phyloP scores from a whole-genome alignment of 2,888 invertebrate species.

The Limulus polyphemus region DNA sequence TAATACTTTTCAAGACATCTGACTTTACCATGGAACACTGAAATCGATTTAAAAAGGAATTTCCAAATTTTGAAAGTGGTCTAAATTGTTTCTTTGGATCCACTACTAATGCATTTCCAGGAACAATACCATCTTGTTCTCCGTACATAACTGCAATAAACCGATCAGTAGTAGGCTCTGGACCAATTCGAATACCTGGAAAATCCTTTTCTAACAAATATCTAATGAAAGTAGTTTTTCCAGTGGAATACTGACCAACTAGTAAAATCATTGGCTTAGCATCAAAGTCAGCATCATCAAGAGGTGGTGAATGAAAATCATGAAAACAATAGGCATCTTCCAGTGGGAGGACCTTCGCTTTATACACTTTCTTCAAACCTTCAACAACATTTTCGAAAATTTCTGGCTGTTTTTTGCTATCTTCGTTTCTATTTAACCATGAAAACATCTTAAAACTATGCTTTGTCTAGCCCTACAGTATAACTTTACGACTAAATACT shows the following conservation, averaged over 20 bases:
- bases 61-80: constrained; percentile 92
- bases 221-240: constrained; percentile 33
- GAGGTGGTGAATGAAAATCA: constrained; percentile 32
- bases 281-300: constrained; percentile 34
- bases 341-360: constrained; percentile 20
- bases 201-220: constrained; percentile 78
- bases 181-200: constrained; percentile 95
- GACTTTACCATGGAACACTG: constrained; percentile 86
- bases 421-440: constrained; percentile 62
- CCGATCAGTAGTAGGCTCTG: constrained; percentile 95
- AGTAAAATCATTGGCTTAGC: constrained; percentile 32
- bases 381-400: constrained; percentile 73
- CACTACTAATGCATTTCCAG: constrained; percentile 95
- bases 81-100: constrained; percentile 94
- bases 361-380: constrained; percentile 83
- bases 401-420: constrained; percentile 41
- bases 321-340: constrained; percentile 28
- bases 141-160: constrained; percentile 96
- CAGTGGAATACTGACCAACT: constrained; percentile 34
- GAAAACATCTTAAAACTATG: constrained; percentile 50
- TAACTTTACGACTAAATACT: no score
- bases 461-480: no score
- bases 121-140: constrained; percentile 69
- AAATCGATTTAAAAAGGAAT: constrained; percentile 86
- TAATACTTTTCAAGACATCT: constrained; percentile 82